Conservation (phyloP, 2,888 invertebrate species). For the Drosophila borealis region DNA sequence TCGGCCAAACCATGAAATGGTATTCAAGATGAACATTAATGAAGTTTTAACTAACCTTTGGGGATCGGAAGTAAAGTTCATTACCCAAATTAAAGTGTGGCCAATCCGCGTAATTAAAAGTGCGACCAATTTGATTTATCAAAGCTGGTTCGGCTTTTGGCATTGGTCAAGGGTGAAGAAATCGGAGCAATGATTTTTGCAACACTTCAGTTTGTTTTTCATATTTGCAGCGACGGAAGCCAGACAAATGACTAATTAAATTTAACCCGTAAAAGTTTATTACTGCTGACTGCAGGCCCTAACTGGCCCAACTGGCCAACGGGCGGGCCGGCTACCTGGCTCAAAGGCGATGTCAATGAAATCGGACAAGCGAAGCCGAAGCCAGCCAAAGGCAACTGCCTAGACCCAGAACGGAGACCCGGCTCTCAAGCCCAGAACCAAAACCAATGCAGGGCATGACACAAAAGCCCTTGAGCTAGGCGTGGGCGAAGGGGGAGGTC, state of each 20-base stretch:
- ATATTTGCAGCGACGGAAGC: conserved; percentile 60
- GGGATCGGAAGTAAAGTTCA: background rate
- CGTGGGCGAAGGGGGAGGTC: background rate
- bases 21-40: background rate
- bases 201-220: conserved; percentile 16
- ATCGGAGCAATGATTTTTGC: conserved; percentile 42
- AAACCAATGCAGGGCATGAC: conserved; percentile 55
- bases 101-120: conserved; percentile 5
- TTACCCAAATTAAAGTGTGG: background rate
- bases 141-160: conserved; percentile 1
- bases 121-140: conserved; percentile 6
- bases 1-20: too few species aligned
- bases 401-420: conserved; percentile 21
- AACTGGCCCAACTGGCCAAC: conserved; percentile 33
- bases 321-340: conserved; percentile 7
- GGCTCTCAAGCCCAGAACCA: conserved; percentile 5
- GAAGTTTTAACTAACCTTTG: background rate
- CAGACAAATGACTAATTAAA: conserved; percentile 76
- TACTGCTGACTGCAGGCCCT: conserved; percentile 50
- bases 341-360: conserved; percentile 48
- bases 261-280: conserved; percentile 74
- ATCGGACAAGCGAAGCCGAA: conserved; percentile 62
- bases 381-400: conserved; percentile 52
- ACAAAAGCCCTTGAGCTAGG: conserved; percentile 62
- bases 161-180: conserved; percentile 23